phyloP scores from a whole-genome alignment of 2,113 vertebrate species.

The Okapia johnstoni region DNA sequence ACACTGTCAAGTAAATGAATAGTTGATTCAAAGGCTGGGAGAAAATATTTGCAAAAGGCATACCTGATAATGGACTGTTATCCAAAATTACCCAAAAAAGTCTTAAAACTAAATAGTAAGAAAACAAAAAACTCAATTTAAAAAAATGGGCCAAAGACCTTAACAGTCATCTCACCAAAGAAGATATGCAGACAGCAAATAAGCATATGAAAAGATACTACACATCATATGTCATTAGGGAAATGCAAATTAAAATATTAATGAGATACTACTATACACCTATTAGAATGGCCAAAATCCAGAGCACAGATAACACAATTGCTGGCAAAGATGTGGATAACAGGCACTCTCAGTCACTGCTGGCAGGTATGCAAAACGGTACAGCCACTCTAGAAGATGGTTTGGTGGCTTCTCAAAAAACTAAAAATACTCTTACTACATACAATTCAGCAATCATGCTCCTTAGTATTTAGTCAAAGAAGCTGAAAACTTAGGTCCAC shows the following conservation, averaged over 20 bases:
- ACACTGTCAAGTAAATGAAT: background rate
- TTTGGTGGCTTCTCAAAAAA: background rate
- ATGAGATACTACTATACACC: background rate
- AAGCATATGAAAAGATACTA: background rate
- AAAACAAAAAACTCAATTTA: background rate
- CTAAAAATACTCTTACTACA: background rate
- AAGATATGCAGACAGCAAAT: background rate
- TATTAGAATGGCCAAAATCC: background rate
- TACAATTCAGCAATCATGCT: background rate
- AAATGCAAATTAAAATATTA: background rate
- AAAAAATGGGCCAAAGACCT: background rate
- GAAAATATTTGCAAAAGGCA: background rate
- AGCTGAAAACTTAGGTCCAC: background rate
- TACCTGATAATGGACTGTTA: background rate
- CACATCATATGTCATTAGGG: background rate
- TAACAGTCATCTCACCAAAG: background rate
- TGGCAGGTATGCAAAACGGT: background rate
- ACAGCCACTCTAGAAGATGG: background rate
- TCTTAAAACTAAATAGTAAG: background rate
- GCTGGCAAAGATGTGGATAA: background rate
- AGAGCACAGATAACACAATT: background rate
- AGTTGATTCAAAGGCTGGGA: background rate
- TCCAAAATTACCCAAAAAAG: background rate
- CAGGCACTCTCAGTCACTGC: background rate
- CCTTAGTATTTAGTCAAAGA: background rate